Percentiles rank a stretch among this genome's conserved stretches.
phyloP scores from a whole-genome alignment of 2,113 vertebrate genomes.

The Pan troglodytes region NHGRI_mPanTro3-v2.1_pri NC_072411.2:98000501-98001000 shows the following conservation, averaged over 20 bases:
- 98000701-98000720: background rate
- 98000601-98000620: background rate
- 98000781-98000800: background rate
- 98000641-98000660: background rate
- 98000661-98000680: background rate
- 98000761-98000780: background rate
- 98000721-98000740: background rate
- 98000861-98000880: background rate
- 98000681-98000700: background rate
- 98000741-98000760: background rate
- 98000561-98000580: background rate
- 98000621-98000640: background rate
- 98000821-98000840: background rate
- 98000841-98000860: background rate
- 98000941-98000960: background rate
- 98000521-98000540: background rate
- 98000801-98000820: background rate
- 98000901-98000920: background rate
- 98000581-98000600: background rate
- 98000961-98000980: background rate
- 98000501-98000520: background rate
- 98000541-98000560: background rate
- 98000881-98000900: background rate
- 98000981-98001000: background rate
- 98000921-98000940: background rate